Percentiles rank a stretch among this genome's conserved stretches.
Evolutionary conservation across 2,888 invertebrate species (phyloP).

Genomic region (Zhuqinia jingwanae): DNA sequence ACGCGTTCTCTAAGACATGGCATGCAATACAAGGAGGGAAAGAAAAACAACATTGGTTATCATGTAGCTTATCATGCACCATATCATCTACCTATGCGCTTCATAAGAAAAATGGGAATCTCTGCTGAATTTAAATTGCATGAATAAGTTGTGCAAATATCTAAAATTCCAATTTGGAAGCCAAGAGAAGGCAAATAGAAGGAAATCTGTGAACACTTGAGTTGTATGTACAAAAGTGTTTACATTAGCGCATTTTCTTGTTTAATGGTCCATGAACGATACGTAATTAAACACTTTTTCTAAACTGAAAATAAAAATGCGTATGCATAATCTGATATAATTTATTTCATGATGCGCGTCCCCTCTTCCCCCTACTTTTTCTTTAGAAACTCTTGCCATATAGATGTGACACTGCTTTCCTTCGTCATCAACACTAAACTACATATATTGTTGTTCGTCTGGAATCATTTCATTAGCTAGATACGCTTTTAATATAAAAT

Average conservation of each 20-base stretch:
- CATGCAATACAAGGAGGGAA: too few relatives aligned
- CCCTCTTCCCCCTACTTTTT: neutral
- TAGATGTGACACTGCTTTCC: too few relatives aligned
- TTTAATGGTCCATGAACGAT: slow-evolving; percentile 52
- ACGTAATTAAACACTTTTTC: slow-evolving; percentile 37
- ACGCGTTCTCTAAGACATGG: slow-evolving; percentile 10
- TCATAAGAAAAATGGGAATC: too few relatives aligned
- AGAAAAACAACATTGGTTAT: too few relatives aligned
- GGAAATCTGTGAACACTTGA: neutral
- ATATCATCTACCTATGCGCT: too few relatives aligned
- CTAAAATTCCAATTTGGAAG: neutral
- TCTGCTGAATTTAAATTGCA: neutral
- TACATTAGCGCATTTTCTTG: slow-evolving; percentile 45
- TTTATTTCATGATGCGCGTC: slow-evolving; percentile 14
- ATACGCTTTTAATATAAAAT: slow-evolving; percentile 44
- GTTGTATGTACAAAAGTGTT: neutral
- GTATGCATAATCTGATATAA: slow-evolving; percentile 32
- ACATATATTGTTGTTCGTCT: too few relatives aligned
- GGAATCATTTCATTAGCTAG: slow-evolving; percentile 14
- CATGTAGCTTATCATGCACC: neutral
- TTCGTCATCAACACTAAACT: too few relatives aligned
- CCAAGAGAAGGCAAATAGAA: too few relatives aligned
- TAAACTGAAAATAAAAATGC: too few relatives aligned
- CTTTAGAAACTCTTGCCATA: too few relatives aligned
- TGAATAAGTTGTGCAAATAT: neutral